Conservation (phyloP, 2,113 vertebrate genomes). For the Tretioscincus oriximinensis region DNA sequence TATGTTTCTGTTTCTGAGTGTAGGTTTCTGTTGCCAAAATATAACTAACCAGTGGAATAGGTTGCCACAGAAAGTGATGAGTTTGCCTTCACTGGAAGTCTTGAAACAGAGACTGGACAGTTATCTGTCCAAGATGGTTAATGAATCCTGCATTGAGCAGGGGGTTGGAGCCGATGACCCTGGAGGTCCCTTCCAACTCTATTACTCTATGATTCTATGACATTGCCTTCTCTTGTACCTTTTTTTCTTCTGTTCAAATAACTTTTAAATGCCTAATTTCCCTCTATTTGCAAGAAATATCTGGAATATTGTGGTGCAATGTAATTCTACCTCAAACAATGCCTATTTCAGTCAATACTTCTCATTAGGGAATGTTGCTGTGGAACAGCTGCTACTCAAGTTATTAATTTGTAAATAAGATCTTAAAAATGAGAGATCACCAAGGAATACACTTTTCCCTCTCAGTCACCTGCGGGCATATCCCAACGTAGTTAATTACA, state of each 20-base stretch:
- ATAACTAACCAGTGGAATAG: no score
- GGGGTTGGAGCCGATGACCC: no score
- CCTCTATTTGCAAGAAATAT: constrained; percentile 36
- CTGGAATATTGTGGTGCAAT: constrained; percentile 53
- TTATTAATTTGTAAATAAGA: constrained; percentile 56
- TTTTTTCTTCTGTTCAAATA: constrained; percentile 58
- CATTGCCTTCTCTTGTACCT: constrained; percentile 44
- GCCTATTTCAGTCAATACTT: constrained; percentile 44
- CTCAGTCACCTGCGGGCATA: constrained; percentile 42
- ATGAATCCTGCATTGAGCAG: no score
- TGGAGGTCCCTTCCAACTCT: no score
- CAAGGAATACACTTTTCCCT: not conserved
- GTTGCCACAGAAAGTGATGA: no score
- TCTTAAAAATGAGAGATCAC: constrained; percentile 33
- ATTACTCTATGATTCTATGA: no score
- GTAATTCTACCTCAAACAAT: constrained; percentile 51
- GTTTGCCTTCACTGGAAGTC: no score
- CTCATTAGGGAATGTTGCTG: constrained; percentile 51
- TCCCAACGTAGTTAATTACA: constrained; percentile 57
- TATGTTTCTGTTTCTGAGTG: no score
- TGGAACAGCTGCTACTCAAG: constrained; percentile 46
- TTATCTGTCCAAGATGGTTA: no score
- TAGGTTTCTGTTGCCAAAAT: constrained; percentile 44
- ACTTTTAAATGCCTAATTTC: constrained; percentile 42
- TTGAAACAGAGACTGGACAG: no score